Conservation (phyloP, 1,140 invertebrate species). For the Matsumurasca onukii region DNA sequence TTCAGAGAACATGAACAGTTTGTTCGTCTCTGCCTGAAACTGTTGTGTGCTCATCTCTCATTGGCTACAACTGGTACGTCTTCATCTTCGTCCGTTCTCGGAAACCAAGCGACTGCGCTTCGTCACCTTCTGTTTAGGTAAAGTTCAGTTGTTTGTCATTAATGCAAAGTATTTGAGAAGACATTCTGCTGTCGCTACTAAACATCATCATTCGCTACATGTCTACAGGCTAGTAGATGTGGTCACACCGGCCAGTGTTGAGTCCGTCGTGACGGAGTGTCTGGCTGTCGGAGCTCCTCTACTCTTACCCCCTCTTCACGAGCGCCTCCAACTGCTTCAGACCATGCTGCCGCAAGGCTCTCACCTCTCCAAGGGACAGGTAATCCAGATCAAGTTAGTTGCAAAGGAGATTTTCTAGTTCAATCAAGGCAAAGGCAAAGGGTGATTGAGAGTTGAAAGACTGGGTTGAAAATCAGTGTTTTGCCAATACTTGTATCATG, state of each 20-base stretch:
- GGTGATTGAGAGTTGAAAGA: too few relatives aligned
- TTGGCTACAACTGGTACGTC: slow-evolving; percentile 55
- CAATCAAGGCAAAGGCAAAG: too few relatives aligned
- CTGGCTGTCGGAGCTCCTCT: slow-evolving; percentile 59
- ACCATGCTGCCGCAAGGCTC: slow-evolving; percentile 58
- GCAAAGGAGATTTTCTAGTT: too few relatives aligned
- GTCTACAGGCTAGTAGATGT: slow-evolving; percentile 59
- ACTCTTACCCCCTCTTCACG: slow-evolving; percentile 59
- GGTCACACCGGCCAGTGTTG: slow-evolving; percentile 54
- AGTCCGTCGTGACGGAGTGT: slow-evolving; percentile 57
- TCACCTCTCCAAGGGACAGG: slow-evolving; percentile 60
- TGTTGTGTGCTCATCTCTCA: slow-evolving; percentile 61
- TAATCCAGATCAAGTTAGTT: too few relatives aligned
- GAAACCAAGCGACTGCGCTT: slow-evolving; percentile 56
- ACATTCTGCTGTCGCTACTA: too few relatives aligned
- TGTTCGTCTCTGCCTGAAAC: slow-evolving; percentile 57
- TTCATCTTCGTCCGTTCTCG: slow-evolving; percentile 52
- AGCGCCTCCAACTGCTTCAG: slow-evolving; percentile 60
- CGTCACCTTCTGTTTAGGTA: slow-evolving; percentile 57
- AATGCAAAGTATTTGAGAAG: not conserved
- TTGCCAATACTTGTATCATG: too few relatives aligned
- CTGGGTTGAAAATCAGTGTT: too few relatives aligned
- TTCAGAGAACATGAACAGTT: slow-evolving; percentile 60
- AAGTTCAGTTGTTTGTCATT: slow-evolving; percentile 25
- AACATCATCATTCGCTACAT: too few relatives aligned